Evolutionary conservation across 2,797 vertebrate genomes (phyloP).

Genomic region (Tympanoctomys barrerae): DNA sequence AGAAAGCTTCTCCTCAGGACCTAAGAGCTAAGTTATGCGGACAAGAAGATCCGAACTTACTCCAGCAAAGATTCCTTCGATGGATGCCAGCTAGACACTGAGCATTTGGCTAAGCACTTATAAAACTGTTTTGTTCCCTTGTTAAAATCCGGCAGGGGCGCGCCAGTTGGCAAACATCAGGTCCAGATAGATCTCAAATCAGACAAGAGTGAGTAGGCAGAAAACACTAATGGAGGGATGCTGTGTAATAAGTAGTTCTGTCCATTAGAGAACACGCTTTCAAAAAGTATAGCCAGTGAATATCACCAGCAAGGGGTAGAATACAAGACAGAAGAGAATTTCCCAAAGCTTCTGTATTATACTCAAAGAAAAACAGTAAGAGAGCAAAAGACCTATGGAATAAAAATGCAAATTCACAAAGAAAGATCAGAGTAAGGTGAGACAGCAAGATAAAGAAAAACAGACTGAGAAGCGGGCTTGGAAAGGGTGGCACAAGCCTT

Average conservation of each 20-base stretch:
- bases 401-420: not conserved
- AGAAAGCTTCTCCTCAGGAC: constrained; percentile 25
- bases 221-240: not conserved
- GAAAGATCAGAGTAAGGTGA: not conserved
- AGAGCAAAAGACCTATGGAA: not conserved
- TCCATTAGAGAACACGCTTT: not conserved
- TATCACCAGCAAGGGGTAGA: not conserved
- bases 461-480: not conserved
- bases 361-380: not conserved
- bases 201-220: constrained; percentile 75
- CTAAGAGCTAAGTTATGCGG: not conserved
- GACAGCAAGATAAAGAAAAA: not conserved
- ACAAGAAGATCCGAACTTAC: constrained; percentile 39
- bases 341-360: not conserved
- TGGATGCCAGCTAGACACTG: constrained; percentile 22
- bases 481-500: not conserved
- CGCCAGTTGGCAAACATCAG: constrained; percentile 58
- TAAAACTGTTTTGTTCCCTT: constrained; percentile 49
- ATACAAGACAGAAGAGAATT: not conserved
- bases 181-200: constrained; percentile 44
- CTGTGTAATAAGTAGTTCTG: not conserved
- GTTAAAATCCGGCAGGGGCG: constrained; percentile 20
- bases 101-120: constrained; percentile 48
- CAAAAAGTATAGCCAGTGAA: not conserved
- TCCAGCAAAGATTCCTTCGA: constrained; percentile 17